These are phyloP conservation scores for Mesitornis unicolor DNA, from an alignment of 2,113 vertebrate genomes.

Conservation along the genomic window DNA sequence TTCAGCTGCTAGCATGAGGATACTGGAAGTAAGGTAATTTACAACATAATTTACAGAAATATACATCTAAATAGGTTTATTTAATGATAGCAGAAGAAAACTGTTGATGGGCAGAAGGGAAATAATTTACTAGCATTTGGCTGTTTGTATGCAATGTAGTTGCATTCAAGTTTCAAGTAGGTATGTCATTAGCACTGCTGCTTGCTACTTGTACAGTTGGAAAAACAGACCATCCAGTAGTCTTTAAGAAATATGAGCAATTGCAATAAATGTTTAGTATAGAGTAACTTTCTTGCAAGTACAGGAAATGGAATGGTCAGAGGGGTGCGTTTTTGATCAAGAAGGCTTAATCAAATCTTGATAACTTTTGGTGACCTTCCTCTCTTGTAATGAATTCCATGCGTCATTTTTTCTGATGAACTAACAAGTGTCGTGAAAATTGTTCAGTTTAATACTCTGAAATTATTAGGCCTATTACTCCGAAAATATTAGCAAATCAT, in stretches of 20 bases:
- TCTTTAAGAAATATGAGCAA: neutral
- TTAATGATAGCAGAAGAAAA: neutral
- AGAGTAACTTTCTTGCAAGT: neutral
- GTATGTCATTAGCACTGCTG: neutral
- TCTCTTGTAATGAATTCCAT: neutral
- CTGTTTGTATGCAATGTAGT: neutral
- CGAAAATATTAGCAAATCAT: neutral
- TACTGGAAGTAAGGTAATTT: slow-evolving; percentile 33
- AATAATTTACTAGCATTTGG: neutral
- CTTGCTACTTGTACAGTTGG: neutral
- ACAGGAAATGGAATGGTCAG: neutral
- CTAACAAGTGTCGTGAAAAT: neutral
- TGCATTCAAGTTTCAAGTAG: neutral
- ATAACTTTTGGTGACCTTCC: neutral
- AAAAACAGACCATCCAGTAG: neutral
- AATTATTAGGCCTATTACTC: neutral
- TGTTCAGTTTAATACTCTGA: neutral
- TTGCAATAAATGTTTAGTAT: neutral
- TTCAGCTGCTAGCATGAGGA: slow-evolving; percentile 11
- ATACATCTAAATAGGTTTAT: neutral
- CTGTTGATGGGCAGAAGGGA: neutral
- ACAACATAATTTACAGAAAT: neutral
- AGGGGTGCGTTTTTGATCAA: neutral
- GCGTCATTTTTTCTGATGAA: neutral
- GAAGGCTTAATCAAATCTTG: neutral